Evolutionary conservation across 1,140 invertebrate genomes (phyloP).

Genomic region (Apis florea): DNA sequence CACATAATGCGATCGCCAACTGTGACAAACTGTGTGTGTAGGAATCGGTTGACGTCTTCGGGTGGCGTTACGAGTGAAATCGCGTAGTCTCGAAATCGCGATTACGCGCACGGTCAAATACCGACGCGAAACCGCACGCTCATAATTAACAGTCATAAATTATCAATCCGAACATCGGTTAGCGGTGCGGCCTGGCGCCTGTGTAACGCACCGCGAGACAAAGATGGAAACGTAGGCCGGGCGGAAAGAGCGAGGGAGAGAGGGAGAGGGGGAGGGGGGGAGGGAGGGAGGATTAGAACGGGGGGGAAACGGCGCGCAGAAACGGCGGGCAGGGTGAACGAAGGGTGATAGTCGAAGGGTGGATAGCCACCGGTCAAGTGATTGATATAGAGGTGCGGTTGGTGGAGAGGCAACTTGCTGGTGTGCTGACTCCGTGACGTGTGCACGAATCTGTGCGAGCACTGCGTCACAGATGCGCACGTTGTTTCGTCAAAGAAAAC

Average conservation of each 20-base stretch:
- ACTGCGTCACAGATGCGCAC: constrained; percentile 68
- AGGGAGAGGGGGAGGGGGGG: constrained; percentile 57
- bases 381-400: constrained; percentile 80
- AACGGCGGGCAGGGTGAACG: constrained; percentile 60
- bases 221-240: constrained; percentile 45
- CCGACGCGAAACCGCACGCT: constrained; percentile 72
- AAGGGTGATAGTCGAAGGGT: constrained; percentile 70
- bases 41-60: constrained; percentile 5
- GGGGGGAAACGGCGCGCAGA: constrained; percentile 45
- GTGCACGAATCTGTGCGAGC: constrained; percentile 73
- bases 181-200: constrained; percentile 70
- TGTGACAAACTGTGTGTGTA: neutral
- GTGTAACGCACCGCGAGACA: constrained; percentile 55
- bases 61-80: neutral
- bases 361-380: constrained; percentile 75
- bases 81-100: constrained; percentile 48
- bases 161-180: constrained; percentile 79
- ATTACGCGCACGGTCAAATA: constrained; percentile 63
- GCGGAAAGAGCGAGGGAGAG: constrained; percentile 47
- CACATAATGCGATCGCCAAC: no score
- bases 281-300: constrained; percentile 51
- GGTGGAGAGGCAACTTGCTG: constrained; percentile 74
- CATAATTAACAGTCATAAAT: constrained; percentile 81
- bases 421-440: constrained; percentile 80
- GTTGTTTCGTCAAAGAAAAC: no score